Conservation (phyloP, 1,140 invertebrate species). For the Andricus grossulariae region DNA sequence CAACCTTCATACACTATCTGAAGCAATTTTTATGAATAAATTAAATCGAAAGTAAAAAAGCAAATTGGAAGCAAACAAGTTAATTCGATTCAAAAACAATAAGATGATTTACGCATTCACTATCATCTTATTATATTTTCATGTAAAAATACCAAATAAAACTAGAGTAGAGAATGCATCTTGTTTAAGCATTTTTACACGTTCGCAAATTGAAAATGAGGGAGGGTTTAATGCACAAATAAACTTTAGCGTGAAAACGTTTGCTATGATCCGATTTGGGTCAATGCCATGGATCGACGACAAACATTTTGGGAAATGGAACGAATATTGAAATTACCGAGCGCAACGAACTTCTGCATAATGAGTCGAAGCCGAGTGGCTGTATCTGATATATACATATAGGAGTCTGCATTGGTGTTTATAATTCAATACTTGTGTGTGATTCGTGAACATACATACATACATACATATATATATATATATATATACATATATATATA, state of each 20-base stretch:
- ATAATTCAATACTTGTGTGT: neutral
- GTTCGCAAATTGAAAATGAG: neutral
- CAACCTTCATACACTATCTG: no score
- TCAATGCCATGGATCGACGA: slow-evolving; percentile 59
- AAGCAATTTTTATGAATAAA: no score
- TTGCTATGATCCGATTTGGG: slow-evolving; percentile 46
- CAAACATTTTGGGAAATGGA: slow-evolving; percentile 53
- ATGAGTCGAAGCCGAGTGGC: slow-evolving; percentile 53
- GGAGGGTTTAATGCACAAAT: slow-evolving; percentile 13
- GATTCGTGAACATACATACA: no score
- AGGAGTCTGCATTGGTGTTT: slow-evolving; percentile 24
- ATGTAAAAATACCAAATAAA: neutral
- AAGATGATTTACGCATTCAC: no score
- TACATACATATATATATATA: no score
- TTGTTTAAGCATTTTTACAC: neutral
- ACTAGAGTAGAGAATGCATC: neutral
- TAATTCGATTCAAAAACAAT: no score
- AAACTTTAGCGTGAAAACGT: slow-evolving; percentile 1
- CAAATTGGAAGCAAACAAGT: no score
- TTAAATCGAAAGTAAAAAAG: no score
- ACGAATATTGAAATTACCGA: slow-evolving; percentile 50
- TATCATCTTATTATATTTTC: no score
- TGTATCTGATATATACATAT: slow-evolving; percentile 30
- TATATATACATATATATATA: no score
- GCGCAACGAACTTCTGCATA: slow-evolving; percentile 68